Conservation (phyloP, 2,113 vertebrate genomes). For the Phaethornis superciliosus region DNA sequence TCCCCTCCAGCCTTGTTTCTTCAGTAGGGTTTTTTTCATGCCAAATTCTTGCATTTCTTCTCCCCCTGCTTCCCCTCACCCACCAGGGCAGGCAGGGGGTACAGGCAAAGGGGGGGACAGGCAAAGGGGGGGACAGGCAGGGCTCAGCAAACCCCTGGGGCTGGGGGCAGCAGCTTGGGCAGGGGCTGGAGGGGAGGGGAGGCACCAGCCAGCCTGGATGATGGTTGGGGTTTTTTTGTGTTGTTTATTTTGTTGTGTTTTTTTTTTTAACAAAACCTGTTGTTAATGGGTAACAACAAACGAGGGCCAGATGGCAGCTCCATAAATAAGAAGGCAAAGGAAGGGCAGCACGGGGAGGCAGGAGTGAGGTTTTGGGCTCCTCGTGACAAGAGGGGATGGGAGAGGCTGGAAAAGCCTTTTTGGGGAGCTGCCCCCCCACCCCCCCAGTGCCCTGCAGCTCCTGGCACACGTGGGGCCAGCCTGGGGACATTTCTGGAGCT, state of each 20-base stretch:
- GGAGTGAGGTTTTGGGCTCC: not conserved
- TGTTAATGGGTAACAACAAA: not conserved
- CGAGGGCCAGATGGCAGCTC: not conserved
- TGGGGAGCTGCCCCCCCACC: not conserved
- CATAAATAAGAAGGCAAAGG: not conserved
- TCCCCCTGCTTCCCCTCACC: fast-evolving
- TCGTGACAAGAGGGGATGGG: not conserved
- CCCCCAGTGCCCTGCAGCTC: not conserved
- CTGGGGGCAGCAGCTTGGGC: not conserved
- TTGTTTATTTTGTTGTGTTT: too few relatives aligned
- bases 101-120: too few relatives aligned
- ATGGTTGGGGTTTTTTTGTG: not conserved
- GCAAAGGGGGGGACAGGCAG: too few relatives aligned
- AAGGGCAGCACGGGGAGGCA: not conserved
- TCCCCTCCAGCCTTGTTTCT: not conserved
- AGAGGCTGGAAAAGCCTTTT: not conserved
- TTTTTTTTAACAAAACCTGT: not conserved
- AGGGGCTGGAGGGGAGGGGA: too few relatives aligned
- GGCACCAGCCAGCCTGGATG: not conserved
- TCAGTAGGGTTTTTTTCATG: fast-evolving
- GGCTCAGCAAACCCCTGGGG: not conserved
- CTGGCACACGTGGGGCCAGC: fast-evolving
- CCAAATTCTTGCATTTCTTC: not conserved
- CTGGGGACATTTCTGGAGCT: fast-evolving
- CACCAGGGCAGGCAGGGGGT: not conserved